These are phyloP conservation scores for Acanthurus lineatus DNA, from an alignment of 2,797 vertebrate genomes.

Conservation along the genomic window DNA sequence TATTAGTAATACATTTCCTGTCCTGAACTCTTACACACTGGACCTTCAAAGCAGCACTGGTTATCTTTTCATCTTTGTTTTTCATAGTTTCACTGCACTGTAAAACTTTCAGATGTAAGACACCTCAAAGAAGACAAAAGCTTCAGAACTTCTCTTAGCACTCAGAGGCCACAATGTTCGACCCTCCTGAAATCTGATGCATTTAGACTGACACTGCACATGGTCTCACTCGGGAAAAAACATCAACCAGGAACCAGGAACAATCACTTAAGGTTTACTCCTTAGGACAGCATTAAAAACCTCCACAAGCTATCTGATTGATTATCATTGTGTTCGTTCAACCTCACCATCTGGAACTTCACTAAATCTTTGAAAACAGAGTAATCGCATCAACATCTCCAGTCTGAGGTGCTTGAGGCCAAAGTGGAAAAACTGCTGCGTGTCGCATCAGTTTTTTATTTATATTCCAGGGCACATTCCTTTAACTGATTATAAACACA, in stretches of 20 bases:
- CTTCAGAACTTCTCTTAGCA: neutral
- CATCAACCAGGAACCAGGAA: neutral
- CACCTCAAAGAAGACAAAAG: neutral
- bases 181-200: neutral
- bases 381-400: slow-evolving; percentile 21
- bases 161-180: neutral
- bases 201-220: neutral
- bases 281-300: neutral
- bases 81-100: neutral
- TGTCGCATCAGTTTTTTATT: slow-evolving; percentile 25
- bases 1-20: too few species aligned
- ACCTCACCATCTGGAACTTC: slow-evolving; percentile 44
- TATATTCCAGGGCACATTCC: slow-evolving; percentile 51
- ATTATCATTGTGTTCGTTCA: slow-evolving; percentile 7
- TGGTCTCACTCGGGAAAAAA: neutral
- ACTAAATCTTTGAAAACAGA: slow-evolving; percentile 9
- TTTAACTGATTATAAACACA: slow-evolving; percentile 54
- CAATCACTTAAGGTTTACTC: neutral
- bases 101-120: neutral
- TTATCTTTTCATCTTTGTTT: neutral
- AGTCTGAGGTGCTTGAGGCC: slow-evolving; percentile 16
- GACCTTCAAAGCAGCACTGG: neutral
- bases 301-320: neutral
- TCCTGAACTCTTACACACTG: too few species aligned
- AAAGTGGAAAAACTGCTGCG: slow-evolving; percentile 50